Conservation (phyloP, 2,888 invertebrate genomes). For the Andrena bicolor region DNA sequence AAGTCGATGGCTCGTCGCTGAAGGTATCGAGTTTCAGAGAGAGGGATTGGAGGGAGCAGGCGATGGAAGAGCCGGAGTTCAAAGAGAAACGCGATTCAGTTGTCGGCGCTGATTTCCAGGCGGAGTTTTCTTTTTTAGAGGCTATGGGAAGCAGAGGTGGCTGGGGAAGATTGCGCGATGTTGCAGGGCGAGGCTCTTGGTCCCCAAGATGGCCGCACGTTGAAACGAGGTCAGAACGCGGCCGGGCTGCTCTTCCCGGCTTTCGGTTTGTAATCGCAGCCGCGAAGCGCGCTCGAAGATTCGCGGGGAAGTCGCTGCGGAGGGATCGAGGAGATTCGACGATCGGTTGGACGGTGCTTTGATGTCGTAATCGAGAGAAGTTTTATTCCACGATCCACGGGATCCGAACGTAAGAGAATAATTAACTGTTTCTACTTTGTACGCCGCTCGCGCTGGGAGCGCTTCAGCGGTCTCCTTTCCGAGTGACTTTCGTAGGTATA, state of each 20-base stretch:
- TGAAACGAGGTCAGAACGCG: not conserved
- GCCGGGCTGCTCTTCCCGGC: not conserved
- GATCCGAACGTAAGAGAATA: conserved; percentile 47
- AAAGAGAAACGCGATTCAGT: not conserved
- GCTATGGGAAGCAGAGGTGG: not conserved
- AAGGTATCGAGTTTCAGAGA: too few species aligned
- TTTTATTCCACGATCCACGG: conserved; percentile 32
- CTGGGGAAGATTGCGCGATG: not conserved
- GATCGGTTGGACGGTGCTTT: conserved; percentile 47
- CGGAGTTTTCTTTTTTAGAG: not conserved
- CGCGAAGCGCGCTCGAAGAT: not conserved
- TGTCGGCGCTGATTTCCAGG: conserved; percentile 2
- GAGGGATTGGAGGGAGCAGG: too few species aligned
- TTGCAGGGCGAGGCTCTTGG: not conserved
- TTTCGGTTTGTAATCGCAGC: conserved; percentile 12
- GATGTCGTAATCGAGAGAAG: conserved; percentile 33
- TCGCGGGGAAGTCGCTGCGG: not conserved
- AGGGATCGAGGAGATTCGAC: not conserved
- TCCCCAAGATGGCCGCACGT: not conserved
- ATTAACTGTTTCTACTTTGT: conserved; percentile 65
- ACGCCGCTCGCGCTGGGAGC: conserved; percentile 42
- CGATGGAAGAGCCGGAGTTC: not conserved
- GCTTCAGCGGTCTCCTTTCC: conserved; percentile 27
- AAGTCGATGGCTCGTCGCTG: too few species aligned
- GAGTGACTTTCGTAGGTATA: not conserved